phyloP scores from a whole-genome alignment of 2,888 invertebrate species.

The Drosophila nigritarsus region DNA sequence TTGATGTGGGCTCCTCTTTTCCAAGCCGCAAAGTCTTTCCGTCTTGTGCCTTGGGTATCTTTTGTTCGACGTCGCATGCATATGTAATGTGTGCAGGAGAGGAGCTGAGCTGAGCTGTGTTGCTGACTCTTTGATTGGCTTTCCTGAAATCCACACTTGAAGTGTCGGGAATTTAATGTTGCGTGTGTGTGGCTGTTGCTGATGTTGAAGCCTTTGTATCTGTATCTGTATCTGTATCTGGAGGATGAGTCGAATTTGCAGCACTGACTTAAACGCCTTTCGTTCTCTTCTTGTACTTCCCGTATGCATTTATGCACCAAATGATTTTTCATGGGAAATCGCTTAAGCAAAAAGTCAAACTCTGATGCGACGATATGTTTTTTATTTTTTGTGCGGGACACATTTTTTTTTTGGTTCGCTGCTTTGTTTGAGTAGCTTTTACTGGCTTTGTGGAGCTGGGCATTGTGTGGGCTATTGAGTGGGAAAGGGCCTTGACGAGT shows the following conservation, averaged over 20 bases:
- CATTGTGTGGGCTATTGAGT: constrained; percentile 27
- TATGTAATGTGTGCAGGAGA: constrained; percentile 47
- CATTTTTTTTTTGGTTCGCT: constrained; percentile 7
- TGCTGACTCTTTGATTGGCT: constrained; percentile 56
- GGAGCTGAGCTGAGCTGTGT: neutral
- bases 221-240: neutral
- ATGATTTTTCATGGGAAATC: constrained; percentile 61
- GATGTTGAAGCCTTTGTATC: constrained; percentile 3
- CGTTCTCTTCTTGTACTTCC: constrained; percentile 5
- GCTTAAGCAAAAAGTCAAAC: constrained; percentile 48
- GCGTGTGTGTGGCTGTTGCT: constrained; percentile 32
- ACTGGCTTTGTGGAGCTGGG: constrained; percentile 1
- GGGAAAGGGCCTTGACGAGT: constrained; percentile 36
- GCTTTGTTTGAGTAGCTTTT: constrained; percentile 22
- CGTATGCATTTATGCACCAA: constrained; percentile 58
- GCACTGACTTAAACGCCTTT: constrained; percentile 50
- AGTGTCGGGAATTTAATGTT: constrained; percentile 61
- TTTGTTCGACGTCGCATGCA: constrained; percentile 50
- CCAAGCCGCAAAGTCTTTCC: constrained; percentile 6
- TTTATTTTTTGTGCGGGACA: constrained; percentile 22
- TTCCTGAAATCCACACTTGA: constrained; percentile 66
- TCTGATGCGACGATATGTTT: constrained; percentile 34
- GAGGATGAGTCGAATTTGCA: constrained; percentile 28
- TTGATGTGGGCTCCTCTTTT: constrained; percentile 44
- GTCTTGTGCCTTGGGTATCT: constrained; percentile 18